Conservation (phyloP, 2,888 invertebrate species). For the Ornithoptera alexandrae region DNA sequence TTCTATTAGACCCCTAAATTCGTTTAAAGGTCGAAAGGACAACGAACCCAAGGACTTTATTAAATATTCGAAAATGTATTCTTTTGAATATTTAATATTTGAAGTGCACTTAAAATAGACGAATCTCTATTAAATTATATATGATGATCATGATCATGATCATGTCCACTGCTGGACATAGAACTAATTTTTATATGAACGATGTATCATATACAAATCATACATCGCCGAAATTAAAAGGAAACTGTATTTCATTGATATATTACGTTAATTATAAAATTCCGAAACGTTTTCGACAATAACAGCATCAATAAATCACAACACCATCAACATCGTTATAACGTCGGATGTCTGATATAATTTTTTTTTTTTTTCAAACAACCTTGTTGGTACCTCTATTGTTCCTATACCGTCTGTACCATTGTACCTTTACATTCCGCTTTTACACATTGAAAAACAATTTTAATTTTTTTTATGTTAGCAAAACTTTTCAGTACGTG, state of each 20-base stretch:
- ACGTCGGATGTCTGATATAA: background rate
- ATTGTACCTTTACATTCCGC: background rate
- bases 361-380: background rate
- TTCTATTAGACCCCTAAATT: too few species aligned
- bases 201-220: background rate
- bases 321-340: background rate
- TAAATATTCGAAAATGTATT: too few species aligned
- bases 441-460: background rate
- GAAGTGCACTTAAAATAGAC: too few species aligned
- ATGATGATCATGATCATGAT: too few species aligned
- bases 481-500: too few species aligned
- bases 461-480: too few species aligned
- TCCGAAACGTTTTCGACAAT: constrained; percentile 6
- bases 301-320: constrained; percentile 3
- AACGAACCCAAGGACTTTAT: too few species aligned
- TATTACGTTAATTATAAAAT: constrained; percentile 13
- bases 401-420: background rate
- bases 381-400: background rate
- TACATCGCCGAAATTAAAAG: constrained; percentile 8
- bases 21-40: too few species aligned
- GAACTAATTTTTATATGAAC: background rate
- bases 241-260: background rate
- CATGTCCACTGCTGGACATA: too few species aligned
- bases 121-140: too few species aligned
- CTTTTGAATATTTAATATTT: too few species aligned